Base-by-base conservation (phyloP, 2,888 invertebrate genomes). In the Nymphalis polychloros region DNA sequence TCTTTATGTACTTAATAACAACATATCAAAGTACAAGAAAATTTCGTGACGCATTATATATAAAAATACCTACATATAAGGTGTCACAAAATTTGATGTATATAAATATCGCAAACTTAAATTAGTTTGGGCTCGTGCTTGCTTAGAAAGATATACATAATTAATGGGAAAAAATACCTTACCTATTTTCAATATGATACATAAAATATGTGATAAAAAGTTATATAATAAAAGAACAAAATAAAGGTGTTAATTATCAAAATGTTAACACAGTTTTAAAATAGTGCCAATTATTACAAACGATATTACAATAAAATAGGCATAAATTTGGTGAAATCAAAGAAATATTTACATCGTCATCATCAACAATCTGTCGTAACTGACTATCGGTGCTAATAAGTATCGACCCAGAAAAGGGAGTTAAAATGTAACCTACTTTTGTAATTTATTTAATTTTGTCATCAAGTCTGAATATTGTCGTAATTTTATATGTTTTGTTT, bases 351-450 rank as follows among this genome's bases (percentile, higher is more conserved):
- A 55, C 27, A 55, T 55, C 17, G 53, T 23, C 31, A 55, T 23
- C 53, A n/a, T 31, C 31, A 31, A n/a, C 47, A 16, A 41, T 59
- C 41, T 59, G 59, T 59, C 47, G 59, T 20, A 59, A 59, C 46
- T 41, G 46, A 16, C 16, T 35, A 16, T 57, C 41, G 59, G 20
- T 19, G 47, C 19, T 47, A 59, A 59, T 47, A 47, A 59, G 41
- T 46, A 47, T 41, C 23, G 59, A 46, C 59, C 59, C 23, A 59
- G 59, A 59, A 23, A 59, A 47, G 59, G 59, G 59, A 23, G 20
- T 41, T 59, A 31, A 59, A 23, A n/a, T 59, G 41, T 16, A 23
- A 23, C 23, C 47, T 20, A 59, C 59, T 20, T 41, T 52, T 52
- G 52, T 52, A 19, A 52, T 52, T 52, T 52, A 20, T 52, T 27